Evolutionary conservation across 1,140 invertebrate species (phyloP).

Genomic region (Mamestra configurata): DNA sequence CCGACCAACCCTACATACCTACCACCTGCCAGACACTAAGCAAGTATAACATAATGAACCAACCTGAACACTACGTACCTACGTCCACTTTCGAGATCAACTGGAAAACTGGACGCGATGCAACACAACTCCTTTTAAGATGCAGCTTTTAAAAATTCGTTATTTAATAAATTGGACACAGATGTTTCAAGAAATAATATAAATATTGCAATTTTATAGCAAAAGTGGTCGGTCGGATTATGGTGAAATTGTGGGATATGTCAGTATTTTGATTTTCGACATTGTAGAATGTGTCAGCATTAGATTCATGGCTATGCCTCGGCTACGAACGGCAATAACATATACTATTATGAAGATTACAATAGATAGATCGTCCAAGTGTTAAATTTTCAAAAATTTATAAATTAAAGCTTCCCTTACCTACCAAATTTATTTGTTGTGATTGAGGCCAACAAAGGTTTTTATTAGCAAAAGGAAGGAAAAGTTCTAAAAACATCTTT

Average conservation of each 20-base stretch:
- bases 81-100: constrained; percentile 62
- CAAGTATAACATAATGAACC: constrained; percentile 71
- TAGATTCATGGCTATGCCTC: no score
- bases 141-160: constrained; percentile 10
- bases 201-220: no score
- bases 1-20: constrained; percentile 81
- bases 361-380: neutral
- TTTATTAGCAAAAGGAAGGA: neutral
- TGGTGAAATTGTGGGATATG: no score
- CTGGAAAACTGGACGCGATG: constrained; percentile 63
- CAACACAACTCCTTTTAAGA: constrained; percentile 13
- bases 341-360: no score
- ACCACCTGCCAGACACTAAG: constrained; percentile 85
- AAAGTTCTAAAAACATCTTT: neutral
- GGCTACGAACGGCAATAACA: no score
- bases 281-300: no score
- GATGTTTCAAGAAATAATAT: neutral
- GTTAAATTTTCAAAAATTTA: neutral
- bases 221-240: no score
- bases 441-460: constrained; percentile 4
- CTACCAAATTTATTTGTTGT: neutral
- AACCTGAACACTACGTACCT: constrained; percentile 58
- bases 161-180: neutral
- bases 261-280: no score
- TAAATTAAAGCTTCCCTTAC: neutral